These are phyloP conservation scores for Okapia johnstoni DNA, from an alignment of 2,113 vertebrate species.

Conservation along the genomic window DNA sequence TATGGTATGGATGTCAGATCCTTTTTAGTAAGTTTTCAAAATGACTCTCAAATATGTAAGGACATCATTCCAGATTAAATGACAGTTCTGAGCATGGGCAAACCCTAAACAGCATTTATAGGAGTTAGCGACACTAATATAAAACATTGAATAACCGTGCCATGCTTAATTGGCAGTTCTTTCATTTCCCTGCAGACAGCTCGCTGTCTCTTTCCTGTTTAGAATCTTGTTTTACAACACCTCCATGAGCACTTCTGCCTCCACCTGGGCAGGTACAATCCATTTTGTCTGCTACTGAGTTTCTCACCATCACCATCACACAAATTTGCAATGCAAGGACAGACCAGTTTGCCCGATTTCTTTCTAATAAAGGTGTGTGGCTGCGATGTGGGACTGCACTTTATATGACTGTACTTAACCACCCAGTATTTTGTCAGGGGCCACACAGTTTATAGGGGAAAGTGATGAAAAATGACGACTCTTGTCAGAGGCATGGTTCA, in stretches of 20 bases:
- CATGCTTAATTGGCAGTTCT: slow-evolving; percentile 50
- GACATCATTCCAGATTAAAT: slow-evolving; percentile 52
- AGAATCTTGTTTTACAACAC: slow-evolving; percentile 31
- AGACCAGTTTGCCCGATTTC: background rate
- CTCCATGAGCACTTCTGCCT: background rate
- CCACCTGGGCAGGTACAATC: background rate
- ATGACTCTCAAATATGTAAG: slow-evolving; percentile 30
- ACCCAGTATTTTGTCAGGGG: background rate
- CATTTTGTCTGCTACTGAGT: background rate
- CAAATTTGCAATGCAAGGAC: background rate
- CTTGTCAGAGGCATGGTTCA: background rate
- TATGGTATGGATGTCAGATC: slow-evolving; percentile 22
- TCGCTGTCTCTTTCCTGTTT: slow-evolving; percentile 41
- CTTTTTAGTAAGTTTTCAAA: slow-evolving; percentile 51
- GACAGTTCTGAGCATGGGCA: slow-evolving; percentile 30
- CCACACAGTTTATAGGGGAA: background rate
- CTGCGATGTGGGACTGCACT: background rate
- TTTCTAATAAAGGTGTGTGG: background rate
- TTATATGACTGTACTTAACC: background rate
- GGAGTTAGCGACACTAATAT: slow-evolving; percentile 59
- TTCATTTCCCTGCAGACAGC: slow-evolving; percentile 28
- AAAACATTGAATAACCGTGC: slow-evolving; percentile 27
- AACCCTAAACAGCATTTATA: slow-evolving; percentile 52
- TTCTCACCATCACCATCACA: background rate
- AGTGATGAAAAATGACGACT: background rate